Evolutionary conservation across 2,888 invertebrate species (phyloP), one percentile per base, ranked within the genome.

Genomic region (Isoperla grammatica): DNA sequence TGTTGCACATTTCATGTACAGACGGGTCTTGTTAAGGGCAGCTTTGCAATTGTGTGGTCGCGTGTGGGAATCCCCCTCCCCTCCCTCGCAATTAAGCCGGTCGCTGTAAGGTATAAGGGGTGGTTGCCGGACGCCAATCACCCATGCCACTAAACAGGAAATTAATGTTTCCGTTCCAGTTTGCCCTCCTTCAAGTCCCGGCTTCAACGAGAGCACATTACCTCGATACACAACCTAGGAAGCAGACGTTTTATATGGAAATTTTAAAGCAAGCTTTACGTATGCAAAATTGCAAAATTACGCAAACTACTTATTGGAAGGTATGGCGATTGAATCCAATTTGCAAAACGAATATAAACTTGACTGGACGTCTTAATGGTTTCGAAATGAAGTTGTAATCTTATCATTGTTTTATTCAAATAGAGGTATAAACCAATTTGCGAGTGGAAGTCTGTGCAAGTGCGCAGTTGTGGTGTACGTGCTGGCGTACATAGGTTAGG

Each of bases 141-240:
- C 45, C 61, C 48, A 48, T n/a, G n/a, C n/a, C n/a, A 8, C 29
- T 6, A 29, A 8, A 57, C 61, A 61, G 61, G 61, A 61, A 61
- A 61, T 55, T 57, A 61, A 53, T 48, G 61, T 57, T 57, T 58
- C 61, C 56, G 35, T 54, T 39, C 19, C 37, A 35, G 39, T 29
- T 46, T n/a, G 20, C 20, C 20, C 46, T 46, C 46, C 6, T 17
- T 20, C n/a, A 17, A 5, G 12, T 46, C 20, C 45, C 13, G 17
- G 11, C 20, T 12, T 22, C 20, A 46, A 46, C 29, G 29, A 29
- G 29, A 8, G 8, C 29, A 22, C 46, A 46, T 22, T 29, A 3
- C 4, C 29, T 45, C 15, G 15, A 42, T 11, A 3, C 13, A 20
- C 43, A 15, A 43, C 9, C 13, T 19, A 43, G 8, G 48, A 2